phyloP scores from a whole-genome alignment of 2,797 vertebrate genomes.

The Chromis chromis region DNA sequence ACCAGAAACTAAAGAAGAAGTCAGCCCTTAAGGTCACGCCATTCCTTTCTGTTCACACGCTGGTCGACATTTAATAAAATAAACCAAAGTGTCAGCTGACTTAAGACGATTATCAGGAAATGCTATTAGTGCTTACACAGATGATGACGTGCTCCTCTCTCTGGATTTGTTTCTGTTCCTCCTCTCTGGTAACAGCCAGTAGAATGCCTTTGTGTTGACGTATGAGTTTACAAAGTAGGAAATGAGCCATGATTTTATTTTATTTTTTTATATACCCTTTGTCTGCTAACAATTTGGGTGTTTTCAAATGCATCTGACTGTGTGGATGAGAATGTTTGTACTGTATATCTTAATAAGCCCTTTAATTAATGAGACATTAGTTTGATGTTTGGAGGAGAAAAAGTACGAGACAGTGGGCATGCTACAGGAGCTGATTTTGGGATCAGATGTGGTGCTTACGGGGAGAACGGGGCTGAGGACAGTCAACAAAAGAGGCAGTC shows the following conservation, averaged over 20 bases:
- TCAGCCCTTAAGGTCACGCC: constrained; percentile 79
- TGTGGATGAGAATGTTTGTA: constrained; percentile 60
- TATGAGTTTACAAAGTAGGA: constrained; percentile 24
- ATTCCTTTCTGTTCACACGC: constrained; percentile 69
- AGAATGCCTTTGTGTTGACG: constrained; percentile 38
- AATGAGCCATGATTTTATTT: constrained; percentile 18
- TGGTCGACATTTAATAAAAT: constrained; percentile 57
- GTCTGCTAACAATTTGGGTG: constrained; percentile 38
- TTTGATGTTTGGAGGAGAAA: constrained; percentile 52
- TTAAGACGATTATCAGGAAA: constrained; percentile 47
- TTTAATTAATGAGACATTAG: constrained; percentile 78
- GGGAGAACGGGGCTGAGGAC: constrained; percentile 31
- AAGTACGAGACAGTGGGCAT: constrained; percentile 65
- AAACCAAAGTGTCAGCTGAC: constrained; percentile 54
- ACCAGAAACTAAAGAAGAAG: constrained; percentile 66
- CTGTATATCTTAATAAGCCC: constrained; percentile 77
- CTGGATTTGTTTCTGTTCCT: constrained; percentile 55
- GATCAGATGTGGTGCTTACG: constrained; percentile 46
- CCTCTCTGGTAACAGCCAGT: constrained; percentile 50
- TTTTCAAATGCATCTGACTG: constrained; percentile 40
- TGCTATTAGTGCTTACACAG: constrained; percentile 32
- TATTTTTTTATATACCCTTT: constrained; percentile 1
- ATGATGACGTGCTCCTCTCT: constrained; percentile 54
- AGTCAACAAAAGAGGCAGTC: constrained; percentile 41
- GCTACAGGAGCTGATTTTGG: constrained; percentile 65